These are phyloP conservation scores for Nilaparvata lugens DNA, from an alignment of 1,140 invertebrate species.

Conservation along the genomic window DNA sequence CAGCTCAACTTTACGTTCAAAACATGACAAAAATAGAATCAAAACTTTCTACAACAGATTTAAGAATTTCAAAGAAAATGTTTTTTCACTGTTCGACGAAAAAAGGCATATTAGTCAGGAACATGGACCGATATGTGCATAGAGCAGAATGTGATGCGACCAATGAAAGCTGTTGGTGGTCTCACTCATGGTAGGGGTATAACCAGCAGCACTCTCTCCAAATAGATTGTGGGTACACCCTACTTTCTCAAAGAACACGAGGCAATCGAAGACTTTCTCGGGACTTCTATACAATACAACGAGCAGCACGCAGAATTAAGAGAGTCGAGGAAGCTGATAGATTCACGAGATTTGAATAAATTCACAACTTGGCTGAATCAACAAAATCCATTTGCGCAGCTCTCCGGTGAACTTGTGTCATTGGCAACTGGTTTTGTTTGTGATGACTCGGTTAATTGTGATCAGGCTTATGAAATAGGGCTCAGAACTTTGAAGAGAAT, in stretches of 20 bases:
- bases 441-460: not conserved
- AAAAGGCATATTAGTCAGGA: too few species aligned
- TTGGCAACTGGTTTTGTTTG: not conserved
- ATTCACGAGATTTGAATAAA: not conserved
- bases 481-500: not conserved
- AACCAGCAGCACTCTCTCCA: not conserved
- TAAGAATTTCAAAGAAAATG: too few species aligned
- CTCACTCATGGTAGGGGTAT: too few species aligned
- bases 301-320: not conserved
- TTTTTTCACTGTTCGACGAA: too few species aligned
- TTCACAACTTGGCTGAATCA: not conserved
- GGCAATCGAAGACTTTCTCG: not conserved
- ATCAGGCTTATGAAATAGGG: not conserved
- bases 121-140: too few species aligned
- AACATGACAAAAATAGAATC: too few species aligned
- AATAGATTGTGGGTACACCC: not conserved
- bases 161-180: too few species aligned
- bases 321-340: not conserved
- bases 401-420: not conserved
- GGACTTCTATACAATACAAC: not conserved
- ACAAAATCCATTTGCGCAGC: not conserved
- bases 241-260: not conserved
- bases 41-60: too few species aligned
- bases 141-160: too few species aligned
- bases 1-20: too few species aligned